phyloP scores from a whole-genome alignment of 1,140 invertebrate genomes.

The Tetramorium alpestre region DNA sequence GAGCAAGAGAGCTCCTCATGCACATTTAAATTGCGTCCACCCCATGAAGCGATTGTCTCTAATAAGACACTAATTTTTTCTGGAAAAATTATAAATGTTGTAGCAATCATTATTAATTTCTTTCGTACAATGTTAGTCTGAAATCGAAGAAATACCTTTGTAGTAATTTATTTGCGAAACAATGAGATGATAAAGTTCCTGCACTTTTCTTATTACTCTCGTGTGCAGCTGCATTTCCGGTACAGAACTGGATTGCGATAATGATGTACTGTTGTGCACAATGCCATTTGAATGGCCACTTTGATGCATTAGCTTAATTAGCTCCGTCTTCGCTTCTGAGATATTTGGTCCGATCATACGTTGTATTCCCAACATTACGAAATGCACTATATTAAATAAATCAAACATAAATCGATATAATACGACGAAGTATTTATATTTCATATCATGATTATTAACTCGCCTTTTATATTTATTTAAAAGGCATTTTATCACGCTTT shows the following conservation, averaged over 20 bases:
- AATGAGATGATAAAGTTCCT: constrained; percentile 13
- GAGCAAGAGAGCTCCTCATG: constrained; percentile 82
- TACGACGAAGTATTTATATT: constrained; percentile 28
- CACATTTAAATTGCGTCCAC: constrained; percentile 58
- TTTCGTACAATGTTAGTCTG: neutral
- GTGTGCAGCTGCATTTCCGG: neutral
- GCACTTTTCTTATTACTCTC: neutral
- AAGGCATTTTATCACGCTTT: constrained; percentile 3
- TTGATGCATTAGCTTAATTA: constrained; percentile 5
- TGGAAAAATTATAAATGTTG: constrained; percentile 39
- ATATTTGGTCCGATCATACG: constrained; percentile 65
- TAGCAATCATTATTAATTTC: neutral
- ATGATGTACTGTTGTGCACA: constrained; percentile 34
- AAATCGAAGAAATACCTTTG: constrained; percentile 63
- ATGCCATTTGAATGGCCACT: constrained; percentile 51
- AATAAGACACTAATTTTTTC: constrained; percentile 56
- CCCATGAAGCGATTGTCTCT: constrained; percentile 66
- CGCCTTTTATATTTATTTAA: constrained; percentile 14
- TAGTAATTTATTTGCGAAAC: constrained; percentile 63
- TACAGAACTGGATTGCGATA: neutral
- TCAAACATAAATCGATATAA: constrained; percentile 25
- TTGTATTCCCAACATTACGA: constrained; percentile 77
- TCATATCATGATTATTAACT: neutral
- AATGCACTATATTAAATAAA: constrained; percentile 76
- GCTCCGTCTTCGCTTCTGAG: neutral